These are phyloP conservation scores for Noctua janthina DNA, from an alignment of 2,888 invertebrate species.

Conservation along the genomic window DNA sequence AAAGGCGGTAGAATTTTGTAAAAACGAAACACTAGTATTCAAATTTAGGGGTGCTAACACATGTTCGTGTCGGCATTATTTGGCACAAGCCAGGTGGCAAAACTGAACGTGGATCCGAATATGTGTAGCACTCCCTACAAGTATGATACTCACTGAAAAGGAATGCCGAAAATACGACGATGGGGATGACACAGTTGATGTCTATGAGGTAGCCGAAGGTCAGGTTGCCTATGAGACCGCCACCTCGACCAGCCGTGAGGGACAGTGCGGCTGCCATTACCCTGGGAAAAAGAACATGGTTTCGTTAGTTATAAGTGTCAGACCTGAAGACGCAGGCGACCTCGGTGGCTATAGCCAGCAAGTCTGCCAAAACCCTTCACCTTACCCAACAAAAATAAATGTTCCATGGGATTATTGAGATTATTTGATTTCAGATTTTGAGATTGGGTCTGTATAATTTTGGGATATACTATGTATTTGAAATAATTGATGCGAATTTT, in stretches of 20 bases:
- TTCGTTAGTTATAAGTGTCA: slow-evolving; percentile 2
- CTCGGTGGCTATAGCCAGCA: background rate
- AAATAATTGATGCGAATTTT: too few species aligned
- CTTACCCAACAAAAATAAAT: background rate
- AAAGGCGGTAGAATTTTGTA: background rate
- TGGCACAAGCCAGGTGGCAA: background rate
- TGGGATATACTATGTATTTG: too few species aligned
- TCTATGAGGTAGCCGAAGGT: slow-evolving; percentile 95
- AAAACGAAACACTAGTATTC: background rate
- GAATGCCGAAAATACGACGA: slow-evolving; percentile 93
- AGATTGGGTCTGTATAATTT: too few species aligned
- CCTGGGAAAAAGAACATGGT: slow-evolving; percentile 80
- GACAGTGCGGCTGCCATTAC: slow-evolving; percentile 96
- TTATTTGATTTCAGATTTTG: too few species aligned
- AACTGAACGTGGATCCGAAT: background rate
- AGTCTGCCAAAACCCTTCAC: background rate
- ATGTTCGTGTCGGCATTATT: background rate
- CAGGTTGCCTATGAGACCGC: slow-evolving; percentile 94
- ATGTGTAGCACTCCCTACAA: background rate
- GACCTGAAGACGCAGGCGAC: background rate
- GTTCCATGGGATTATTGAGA: background rate
- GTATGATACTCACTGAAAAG: slow-evolving; percentile 92
- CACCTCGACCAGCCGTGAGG: slow-evolving; percentile 94
- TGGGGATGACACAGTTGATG: slow-evolving; percentile 94
- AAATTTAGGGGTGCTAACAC: background rate